Conservation (phyloP, 2,888 invertebrate species). For the Oscheius onirici region DNA sequence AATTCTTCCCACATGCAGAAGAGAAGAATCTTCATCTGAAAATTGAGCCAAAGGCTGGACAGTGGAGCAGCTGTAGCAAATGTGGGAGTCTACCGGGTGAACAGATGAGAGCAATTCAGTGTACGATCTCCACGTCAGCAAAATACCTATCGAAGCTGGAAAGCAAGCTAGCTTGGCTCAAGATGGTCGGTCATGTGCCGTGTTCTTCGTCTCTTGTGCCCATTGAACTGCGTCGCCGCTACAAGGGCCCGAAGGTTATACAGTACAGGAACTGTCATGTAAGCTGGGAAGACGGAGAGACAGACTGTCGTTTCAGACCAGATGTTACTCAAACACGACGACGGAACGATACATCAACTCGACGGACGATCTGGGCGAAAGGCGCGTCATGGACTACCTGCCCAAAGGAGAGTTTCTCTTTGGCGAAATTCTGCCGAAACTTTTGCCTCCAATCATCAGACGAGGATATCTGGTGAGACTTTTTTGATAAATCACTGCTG, state of each 20-base stretch:
- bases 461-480: constrained; percentile 32
- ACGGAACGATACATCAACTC: constrained; percentile 34
- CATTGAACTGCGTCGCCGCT: constrained; percentile 34
- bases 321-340: constrained; percentile 31
- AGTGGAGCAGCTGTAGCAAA: constrained; percentile 44
- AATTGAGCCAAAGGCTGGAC: constrained; percentile 14
- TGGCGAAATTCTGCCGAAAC: constrained; percentile 46
- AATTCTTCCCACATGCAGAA: background rate
- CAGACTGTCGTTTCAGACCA: constrained; percentile 23
- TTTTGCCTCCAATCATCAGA: constrained; percentile 45
- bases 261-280: constrained; percentile 26
- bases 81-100: constrained; percentile 45
- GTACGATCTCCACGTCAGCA: constrained; percentile 9
- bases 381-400: constrained; percentile 42
- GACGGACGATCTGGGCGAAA: constrained; percentile 43
- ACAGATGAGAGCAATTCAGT: constrained; percentile 36
- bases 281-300: background rate
- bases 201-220: constrained; percentile 45
- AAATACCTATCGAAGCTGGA: background rate
- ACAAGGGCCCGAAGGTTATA: constrained; percentile 22
- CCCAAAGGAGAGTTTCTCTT: constrained; percentile 52
- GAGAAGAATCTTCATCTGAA: background rate
- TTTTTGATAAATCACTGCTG: background rate
- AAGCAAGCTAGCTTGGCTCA: background rate
- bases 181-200: constrained; percentile 13